Evolutionary conservation across 2,113 vertebrate species (phyloP), one percentile per base, ranked within the genome.

Genomic region (Malaclemys terrapin): DNA sequence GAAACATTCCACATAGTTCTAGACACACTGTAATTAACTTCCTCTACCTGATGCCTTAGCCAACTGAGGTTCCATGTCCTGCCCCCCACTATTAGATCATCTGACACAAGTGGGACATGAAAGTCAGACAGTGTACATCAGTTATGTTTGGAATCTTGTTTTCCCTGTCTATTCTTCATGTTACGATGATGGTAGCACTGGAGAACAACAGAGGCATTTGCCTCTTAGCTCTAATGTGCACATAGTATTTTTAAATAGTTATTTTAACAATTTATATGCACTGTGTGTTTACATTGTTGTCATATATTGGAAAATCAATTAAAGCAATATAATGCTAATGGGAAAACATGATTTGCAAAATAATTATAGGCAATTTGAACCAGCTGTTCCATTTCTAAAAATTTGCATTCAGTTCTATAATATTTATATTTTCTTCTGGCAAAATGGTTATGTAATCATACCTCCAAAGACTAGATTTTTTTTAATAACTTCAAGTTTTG

Each of bases 221-320:
- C 9, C 69, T 75, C 38, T 22, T 75, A 20, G 38, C 38, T 24
- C 20, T 54, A 87, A 42, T 27, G n/a, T 27, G 53, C 90, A 78
- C n/a, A 29, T 42, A 87, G 35, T 81, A 50, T 1, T 79, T 87
- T 45, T 42, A 72, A 80, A 91, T 42, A 69, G 31, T 75, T 45
- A 57, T 81, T 91, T 84, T 76, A 65, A 93, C 47, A 49, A 91
- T 16, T 90, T 88, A 50, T 65, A 91, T 69, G 59, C 19, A 82
- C 29, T 56, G 16, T 65, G 59, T 81, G 83, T 76, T 94, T 88
- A 49, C 82, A 45, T 56, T 85, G 93, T 86, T 91, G 56, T 84
- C 94, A 95, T 82, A 94, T 95, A 96, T 45, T 87, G 52, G 52
- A 62, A 95, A 90, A 95, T 84, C 86, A 96, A 93, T 93, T 91